Evolutionary conservation across 2,797 vertebrate species (phyloP).

Genomic region (Gallinago nigripennis): DNA sequence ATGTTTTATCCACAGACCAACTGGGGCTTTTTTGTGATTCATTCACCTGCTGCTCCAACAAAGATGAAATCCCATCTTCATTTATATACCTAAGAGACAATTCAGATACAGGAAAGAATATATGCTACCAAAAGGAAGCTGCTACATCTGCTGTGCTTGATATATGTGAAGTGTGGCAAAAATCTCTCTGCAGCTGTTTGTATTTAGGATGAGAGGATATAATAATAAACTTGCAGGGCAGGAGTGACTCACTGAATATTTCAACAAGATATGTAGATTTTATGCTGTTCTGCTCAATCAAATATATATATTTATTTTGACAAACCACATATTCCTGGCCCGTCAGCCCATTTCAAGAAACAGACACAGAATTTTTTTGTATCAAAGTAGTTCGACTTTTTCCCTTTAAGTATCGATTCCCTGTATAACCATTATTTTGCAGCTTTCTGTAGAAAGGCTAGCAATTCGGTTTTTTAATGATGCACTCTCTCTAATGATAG

Average conservation of each 20-base stretch:
- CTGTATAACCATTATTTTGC: background rate
- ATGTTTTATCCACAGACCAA: slow-evolving; percentile 54
- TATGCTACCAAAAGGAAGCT: background rate
- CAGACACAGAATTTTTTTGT: background rate
- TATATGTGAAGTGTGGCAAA: slow-evolving; percentile 16
- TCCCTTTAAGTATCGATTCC: background rate
- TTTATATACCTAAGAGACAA: slow-evolving; percentile 52
- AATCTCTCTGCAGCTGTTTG: slow-evolving; percentile 27
- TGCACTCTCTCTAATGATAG: background rate
- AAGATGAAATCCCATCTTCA: slow-evolving; percentile 43
- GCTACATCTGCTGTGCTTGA: slow-evolving; percentile 1
- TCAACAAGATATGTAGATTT: slow-evolving; percentile 8
- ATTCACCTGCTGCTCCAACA: slow-evolving; percentile 53
- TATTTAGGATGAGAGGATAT: slow-evolving; percentile 10
- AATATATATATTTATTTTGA: background rate
- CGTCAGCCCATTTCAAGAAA: background rate
- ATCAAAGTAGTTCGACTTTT: background rate
- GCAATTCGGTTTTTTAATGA: background rate
- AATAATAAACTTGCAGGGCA: slow-evolving; percentile 1
- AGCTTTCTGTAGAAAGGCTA: background rate
- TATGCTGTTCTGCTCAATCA: background rate
- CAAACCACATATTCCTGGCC: background rate
- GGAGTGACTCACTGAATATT: background rate
- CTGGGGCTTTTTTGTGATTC: slow-evolving; percentile 61
- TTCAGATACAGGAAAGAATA: slow-evolving; percentile 5